Base-by-base conservation (phyloP, 2,797 vertebrate species). In the Gymnoscopelus microlampas region DNA sequence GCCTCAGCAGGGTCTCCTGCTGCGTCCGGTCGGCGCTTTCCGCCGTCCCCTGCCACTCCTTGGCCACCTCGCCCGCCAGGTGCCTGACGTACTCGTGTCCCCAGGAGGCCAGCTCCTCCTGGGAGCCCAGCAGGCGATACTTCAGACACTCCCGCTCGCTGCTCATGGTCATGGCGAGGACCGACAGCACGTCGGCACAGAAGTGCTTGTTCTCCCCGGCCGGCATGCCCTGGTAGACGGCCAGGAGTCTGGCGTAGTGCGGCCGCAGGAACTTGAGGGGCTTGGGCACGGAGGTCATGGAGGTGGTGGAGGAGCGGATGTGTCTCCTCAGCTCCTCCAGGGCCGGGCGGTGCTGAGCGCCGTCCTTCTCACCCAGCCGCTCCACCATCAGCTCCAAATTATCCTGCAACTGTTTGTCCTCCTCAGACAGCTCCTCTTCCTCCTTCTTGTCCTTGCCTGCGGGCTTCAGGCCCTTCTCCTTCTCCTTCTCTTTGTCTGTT, bases 251-350 rank as follows among this genome's bases (percentile, higher is more conserved):
- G 76, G 92, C 93, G 7, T 98, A 99, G 73, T 98, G 98, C 0
- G 97, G 97, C 11, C 98, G 95, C 56, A 99, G 88, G 81, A 99
- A 99, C 86, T 99, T 99, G 23, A 99, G 94, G 3, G 98, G 98
- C 75, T 99, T 99, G 73, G 98, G 98, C 54, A 99, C 98, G 0
- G 98, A 99, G n/a, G 98, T 99, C 98, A 99, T 99, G 64, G 98
- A 99, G 23, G 98, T 99, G 56, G 98, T 99, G 44, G 98, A 98
- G 11, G 97, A 98, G 26, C 98, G 96, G 67, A 99, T 99, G 76
- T 90, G 96, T 71, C 97, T 93, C 13, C 98, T 94, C 59, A 99
- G 91, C 80, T 99, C 98, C 81, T 99, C 98, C 78, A 99, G 76
- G 0, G 98, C 96, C 0, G 96, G 94, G 7, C 89, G 95, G 80